phyloP scores from a whole-genome alignment of 2,113 vertebrate genomes.

The Cathartes aura region DNA sequence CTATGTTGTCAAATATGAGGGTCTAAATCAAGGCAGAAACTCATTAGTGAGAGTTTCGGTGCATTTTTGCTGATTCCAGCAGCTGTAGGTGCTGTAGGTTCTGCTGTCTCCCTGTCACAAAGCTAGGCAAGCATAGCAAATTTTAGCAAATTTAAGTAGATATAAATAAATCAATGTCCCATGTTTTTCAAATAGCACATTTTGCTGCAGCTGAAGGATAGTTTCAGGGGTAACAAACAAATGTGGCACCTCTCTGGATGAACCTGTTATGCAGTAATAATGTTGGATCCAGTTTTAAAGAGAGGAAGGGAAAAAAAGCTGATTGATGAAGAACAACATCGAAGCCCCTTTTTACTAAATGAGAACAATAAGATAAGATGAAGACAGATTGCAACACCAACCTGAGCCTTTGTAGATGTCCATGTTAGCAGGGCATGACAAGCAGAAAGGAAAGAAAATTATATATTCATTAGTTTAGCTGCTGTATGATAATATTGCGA shows the following conservation, averaged over 20 bases:
- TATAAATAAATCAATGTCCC: slow-evolving; percentile 58
- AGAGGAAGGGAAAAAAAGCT: slow-evolving; percentile 1
- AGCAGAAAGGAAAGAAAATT: slow-evolving; percentile 91
- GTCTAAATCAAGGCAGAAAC: not conserved
- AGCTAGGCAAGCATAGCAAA: slow-evolving; percentile 48
- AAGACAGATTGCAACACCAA: slow-evolving; percentile 91
- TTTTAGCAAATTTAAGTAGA: slow-evolving; percentile 60
- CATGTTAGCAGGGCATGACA: slow-evolving; percentile 93
- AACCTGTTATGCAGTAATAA: slow-evolving; percentile 22
- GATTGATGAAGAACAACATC: slow-evolving; percentile 62
- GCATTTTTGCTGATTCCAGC: slow-evolving; percentile 38
- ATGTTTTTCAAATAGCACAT: slow-evolving; percentile 30
- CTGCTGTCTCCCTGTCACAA: slow-evolving; percentile 50
- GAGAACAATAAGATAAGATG: slow-evolving; percentile 76
- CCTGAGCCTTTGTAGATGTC: slow-evolving; percentile 99
- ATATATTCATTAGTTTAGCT: slow-evolving; percentile 92
- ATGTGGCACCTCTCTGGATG: slow-evolving; percentile 19
- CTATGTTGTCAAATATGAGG: not conserved
- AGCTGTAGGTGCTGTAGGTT: not conserved
- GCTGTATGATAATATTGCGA: slow-evolving; percentile 54
- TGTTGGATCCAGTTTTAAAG: slow-evolving; percentile 55
- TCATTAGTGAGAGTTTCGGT: slow-evolving; percentile 18
- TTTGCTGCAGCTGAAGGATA: slow-evolving; percentile 40
- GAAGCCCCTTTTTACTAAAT: slow-evolving; percentile 69
- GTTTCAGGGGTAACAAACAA: slow-evolving; percentile 45